These are phyloP conservation scores for Drosophila orosa DNA, from an alignment of 1,140 invertebrate species.

Conservation along the genomic window DNA sequence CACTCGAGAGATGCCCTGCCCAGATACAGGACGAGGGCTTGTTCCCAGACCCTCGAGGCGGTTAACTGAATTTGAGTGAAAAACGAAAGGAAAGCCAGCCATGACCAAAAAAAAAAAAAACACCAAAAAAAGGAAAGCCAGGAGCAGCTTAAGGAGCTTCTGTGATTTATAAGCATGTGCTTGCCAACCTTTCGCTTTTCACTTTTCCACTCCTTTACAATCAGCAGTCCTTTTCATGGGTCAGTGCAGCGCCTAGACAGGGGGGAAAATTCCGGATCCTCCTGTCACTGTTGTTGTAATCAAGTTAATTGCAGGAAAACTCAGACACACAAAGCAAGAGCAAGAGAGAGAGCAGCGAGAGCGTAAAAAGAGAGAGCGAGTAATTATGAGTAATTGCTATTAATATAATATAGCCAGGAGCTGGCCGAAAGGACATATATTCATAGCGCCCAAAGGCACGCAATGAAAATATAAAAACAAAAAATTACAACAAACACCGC, in stretches of 20 bases:
- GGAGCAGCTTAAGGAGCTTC: slow-evolving; percentile 53
- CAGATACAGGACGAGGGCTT: slow-evolving; percentile 42
- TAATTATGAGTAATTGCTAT: slow-evolving; percentile 80
- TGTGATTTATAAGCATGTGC: slow-evolving; percentile 55
- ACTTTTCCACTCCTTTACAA: slow-evolving; percentile 19
- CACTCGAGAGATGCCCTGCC: slow-evolving; percentile 51
- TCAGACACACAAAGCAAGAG: background rate
- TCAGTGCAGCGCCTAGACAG: slow-evolving; percentile 38
- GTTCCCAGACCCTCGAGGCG: slow-evolving; percentile 45
- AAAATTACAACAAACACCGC: slow-evolving; percentile 12
- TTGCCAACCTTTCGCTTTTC: slow-evolving; percentile 36
- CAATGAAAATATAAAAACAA: slow-evolving; percentile 61
- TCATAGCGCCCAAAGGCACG: slow-evolving; percentile 67
- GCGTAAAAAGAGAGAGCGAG: slow-evolving; percentile 43
- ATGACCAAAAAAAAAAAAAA: background rate
- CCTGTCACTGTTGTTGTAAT: slow-evolving; percentile 61
- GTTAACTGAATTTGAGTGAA: slow-evolving; percentile 70
- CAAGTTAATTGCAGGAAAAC: slow-evolving; percentile 68
- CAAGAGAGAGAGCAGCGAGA: background rate
- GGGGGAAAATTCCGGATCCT: slow-evolving; percentile 9
- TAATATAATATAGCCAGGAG: slow-evolving; percentile 70
- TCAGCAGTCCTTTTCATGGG: slow-evolving; percentile 40
- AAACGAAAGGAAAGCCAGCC: slow-evolving; percentile 28
- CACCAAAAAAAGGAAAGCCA: slow-evolving; percentile 27
- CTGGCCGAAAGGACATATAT: slow-evolving; percentile 60